phyloP scores from a whole-genome alignment of 2,797 vertebrate genomes.

The Hipposideros larvatus region DNA sequence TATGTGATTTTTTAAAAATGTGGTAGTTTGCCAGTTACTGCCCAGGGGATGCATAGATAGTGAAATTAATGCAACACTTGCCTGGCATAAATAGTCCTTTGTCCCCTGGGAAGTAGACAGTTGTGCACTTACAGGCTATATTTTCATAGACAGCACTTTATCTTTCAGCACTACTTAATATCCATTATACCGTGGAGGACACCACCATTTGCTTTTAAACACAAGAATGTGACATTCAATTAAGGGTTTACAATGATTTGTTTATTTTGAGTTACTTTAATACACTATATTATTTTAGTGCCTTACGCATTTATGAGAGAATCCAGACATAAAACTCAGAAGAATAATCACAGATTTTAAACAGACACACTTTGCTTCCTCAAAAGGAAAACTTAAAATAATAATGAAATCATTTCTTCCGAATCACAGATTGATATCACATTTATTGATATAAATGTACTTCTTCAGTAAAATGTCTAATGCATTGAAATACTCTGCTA shows the following conservation, averaged over 20 bases:
- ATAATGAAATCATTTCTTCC: not conserved
- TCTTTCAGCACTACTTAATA: not conserved
- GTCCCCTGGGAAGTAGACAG: not conserved
- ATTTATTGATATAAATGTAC: not conserved
- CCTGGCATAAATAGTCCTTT: not conserved
- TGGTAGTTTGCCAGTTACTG: not conserved
- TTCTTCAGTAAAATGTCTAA: slow-evolving; percentile 1
- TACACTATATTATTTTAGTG: not conserved
- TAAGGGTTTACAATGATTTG: not conserved
- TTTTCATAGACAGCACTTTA: not conserved
- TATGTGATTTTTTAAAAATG: not conserved
- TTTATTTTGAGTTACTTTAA: not conserved
- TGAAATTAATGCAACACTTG: not conserved
- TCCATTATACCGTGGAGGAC: not conserved
- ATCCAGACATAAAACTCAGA: not conserved
- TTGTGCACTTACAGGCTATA: not conserved
- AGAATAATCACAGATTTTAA: not conserved
- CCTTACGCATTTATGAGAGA: not conserved
- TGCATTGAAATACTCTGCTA: not conserved
- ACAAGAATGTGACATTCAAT: not conserved
- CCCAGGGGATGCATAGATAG: not conserved
- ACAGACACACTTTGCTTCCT: not conserved
- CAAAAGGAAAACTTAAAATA: not conserved
- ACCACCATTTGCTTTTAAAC: not conserved
- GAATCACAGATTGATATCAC: not conserved